A percentile compares a stretch with the other conserved stretches of the same genome.
These are phyloP conservation scores for Trileptium ribeirensis DNA, from an alignment of 2,888 invertebrate species.

Conservation along the genomic window DNA sequence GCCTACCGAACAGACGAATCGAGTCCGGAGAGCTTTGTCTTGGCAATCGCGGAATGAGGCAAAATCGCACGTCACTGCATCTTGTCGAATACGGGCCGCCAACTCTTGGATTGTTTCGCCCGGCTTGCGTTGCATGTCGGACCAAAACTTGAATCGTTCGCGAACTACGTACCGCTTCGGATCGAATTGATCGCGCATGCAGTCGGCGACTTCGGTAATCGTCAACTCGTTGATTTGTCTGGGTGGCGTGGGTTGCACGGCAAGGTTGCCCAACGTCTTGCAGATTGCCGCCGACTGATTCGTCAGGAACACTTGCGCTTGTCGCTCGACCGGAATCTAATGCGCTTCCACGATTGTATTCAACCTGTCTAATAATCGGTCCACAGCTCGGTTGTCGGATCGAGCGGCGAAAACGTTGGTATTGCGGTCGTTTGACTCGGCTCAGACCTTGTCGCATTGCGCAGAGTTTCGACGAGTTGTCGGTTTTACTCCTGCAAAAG, in stretches of 20 bases:
- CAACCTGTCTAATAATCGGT: background rate
- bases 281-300: conserved; percentile 26
- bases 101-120: conserved; percentile 30
- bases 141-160: conserved; percentile 31
- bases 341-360: conserved; percentile 2
- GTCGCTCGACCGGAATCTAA: background rate
- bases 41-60: conserved; percentile 33
- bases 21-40: conserved; percentile 35
- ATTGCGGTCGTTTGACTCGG: background rate
- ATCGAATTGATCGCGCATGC: too few relatives aligned
- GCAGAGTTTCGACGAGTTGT: background rate
- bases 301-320: conserved; percentile 15
- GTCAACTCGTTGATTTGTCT: too few relatives aligned
- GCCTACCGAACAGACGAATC: conserved; percentile 31
- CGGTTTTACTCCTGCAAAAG: background rate
- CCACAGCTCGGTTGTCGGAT: conserved; percentile 24
- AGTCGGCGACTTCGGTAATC: too few relatives aligned
- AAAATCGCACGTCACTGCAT: conserved; percentile 30
- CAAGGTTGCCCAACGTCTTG: conserved; percentile 8
- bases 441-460: too few relatives aligned
- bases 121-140: conserved; percentile 28
- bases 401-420: conserved; percentile 10
- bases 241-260: too few relatives aligned
- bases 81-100: conserved; percentile 30
- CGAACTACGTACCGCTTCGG: background rate